Percentiles rank a stretch among this genome's conserved stretches.
These are phyloP conservation scores for Pteronotus mesoamericanus DNA, from an alignment of 2,797 vertebrate species.

Conservation along the genomic window DNA sequence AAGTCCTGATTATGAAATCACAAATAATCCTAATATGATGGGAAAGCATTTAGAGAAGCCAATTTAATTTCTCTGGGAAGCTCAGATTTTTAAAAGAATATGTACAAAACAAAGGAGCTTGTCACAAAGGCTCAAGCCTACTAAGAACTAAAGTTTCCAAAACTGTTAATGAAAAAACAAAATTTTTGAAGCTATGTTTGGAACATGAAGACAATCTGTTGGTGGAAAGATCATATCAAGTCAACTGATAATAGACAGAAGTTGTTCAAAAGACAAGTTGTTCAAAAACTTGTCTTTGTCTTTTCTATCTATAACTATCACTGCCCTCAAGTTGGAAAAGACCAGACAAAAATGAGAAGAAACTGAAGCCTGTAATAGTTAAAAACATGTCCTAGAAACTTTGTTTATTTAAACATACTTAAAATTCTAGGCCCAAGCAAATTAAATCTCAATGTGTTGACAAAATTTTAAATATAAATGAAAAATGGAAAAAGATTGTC, in stretches of 20 bases:
- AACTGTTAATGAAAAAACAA: neutral
- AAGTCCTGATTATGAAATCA: neutral
- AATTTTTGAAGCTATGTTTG: neutral
- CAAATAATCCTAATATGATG: neutral
- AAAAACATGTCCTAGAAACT: neutral
- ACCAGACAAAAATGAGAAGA: neutral
- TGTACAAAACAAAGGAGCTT: neutral
- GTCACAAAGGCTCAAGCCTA: neutral
- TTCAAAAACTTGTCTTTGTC: no score
- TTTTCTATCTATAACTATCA: neutral
- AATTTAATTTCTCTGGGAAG: neutral
- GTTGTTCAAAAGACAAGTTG: neutral
- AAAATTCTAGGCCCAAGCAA: neutral
- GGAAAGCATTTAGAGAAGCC: neutral
- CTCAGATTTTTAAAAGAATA: slow-evolving; percentile 1
- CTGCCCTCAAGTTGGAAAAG: neutral
- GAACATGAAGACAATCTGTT: neutral
- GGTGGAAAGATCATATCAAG: neutral
- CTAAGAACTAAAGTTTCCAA: neutral
- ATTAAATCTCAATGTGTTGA: neutral
- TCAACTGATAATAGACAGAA: neutral
- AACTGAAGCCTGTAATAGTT: neutral
- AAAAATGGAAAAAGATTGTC: neutral
- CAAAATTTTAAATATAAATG: neutral
- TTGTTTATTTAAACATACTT: neutral